Conservation (phyloP, 2,113 vertebrate species). For the Leuciscus idus region DNA sequence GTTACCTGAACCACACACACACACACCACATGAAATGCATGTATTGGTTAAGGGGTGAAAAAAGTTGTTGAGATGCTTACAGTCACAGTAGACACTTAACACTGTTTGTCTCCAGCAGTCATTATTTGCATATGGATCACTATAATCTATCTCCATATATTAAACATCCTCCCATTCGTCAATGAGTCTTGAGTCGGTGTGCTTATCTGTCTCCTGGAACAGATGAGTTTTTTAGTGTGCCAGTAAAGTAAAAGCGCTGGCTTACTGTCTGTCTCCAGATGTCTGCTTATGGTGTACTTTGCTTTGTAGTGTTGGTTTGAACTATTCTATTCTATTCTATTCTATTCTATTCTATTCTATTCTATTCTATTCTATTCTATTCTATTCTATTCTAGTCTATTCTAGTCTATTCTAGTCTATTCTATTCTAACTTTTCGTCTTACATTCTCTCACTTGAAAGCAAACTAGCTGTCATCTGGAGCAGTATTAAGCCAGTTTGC, state of each 20-base stretch:
- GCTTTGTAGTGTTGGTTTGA: not conserved
- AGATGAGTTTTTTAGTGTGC: not conserved
- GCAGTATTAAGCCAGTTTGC: not conserved
- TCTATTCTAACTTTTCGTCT: not conserved
- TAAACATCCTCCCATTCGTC: not conserved
- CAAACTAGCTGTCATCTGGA: not conserved
- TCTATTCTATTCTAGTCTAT: not conserved
- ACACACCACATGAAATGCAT: not conserved
- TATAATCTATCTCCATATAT: conserved; percentile 10
- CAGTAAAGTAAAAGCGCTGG: not conserved
- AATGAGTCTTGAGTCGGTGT: not conserved
- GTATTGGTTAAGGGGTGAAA: not conserved
- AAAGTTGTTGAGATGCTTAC: not conserved
- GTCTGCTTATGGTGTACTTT: not conserved
- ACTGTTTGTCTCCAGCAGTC: not conserved
- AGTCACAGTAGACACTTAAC: not conserved
- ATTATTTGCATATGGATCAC: conserved; percentile 5
- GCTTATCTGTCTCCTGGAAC: not conserved
- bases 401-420: not conserved
- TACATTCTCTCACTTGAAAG: not conserved
- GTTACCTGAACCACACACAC: not conserved
- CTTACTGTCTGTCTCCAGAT: conserved; percentile 5
- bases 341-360: not conserved
- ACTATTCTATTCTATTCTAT: not conserved
- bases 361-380: not conserved